Conservation (phyloP, 2,888 invertebrate species). For the Acanthosepion lycidas region DNA sequence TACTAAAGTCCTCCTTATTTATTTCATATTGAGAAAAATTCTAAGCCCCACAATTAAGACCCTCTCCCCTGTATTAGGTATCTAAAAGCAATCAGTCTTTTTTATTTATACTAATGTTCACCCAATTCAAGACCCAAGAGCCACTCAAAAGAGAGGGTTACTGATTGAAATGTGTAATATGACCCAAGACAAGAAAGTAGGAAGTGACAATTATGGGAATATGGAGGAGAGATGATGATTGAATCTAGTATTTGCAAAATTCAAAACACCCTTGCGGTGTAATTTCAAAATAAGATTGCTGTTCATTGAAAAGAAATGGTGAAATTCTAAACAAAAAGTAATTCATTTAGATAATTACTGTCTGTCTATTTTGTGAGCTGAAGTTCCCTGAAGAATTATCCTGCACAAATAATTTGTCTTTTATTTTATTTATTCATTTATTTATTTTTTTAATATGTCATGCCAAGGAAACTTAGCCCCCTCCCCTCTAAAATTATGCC, state of each 20-base stretch:
- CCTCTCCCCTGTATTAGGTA: no score
- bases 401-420: background rate
- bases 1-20: no score
- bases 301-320: background rate
- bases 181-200: no score
- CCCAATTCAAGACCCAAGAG: no score
- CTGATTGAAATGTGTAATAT: no score
- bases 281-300: background rate
- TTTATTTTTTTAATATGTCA: background rate
- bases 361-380: background rate
- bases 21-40: no score
- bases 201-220: no score
- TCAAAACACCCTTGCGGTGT: background rate
- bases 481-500: background rate
- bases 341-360: constrained; percentile 18
- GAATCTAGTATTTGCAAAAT: background rate
- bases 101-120: no score
- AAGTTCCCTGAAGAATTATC: background rate
- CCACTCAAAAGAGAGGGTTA: no score
- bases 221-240: background rate
- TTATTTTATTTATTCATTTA: background rate
- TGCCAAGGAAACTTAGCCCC: background rate
- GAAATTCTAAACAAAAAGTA: background rate
- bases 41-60: no score
- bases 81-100: no score